phyloP scores from a whole-genome alignment of 2,888 invertebrate genomes.

The Hipparchia sbordonii region DNA sequence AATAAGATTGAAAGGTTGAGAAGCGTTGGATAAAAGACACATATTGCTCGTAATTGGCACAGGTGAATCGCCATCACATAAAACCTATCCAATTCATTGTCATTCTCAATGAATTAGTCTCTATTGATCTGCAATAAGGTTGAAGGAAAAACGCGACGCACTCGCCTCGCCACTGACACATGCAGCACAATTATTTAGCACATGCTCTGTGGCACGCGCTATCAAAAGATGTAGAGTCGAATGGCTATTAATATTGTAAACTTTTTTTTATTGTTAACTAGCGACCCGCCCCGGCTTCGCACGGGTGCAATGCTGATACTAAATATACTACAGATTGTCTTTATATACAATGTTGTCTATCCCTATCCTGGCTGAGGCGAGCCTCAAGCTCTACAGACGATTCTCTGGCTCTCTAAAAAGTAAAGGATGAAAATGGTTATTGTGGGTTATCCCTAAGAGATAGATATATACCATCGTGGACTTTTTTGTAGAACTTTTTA shows the following conservation, averaged over 20 bases:
- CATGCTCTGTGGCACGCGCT: conserved; percentile 63
- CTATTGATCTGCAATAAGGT: conserved; percentile 40
- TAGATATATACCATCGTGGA: too few species aligned
- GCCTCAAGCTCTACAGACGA: too few species aligned
- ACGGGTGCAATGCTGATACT: too few species aligned
- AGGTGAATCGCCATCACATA: conserved; percentile 48
- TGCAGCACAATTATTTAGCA: conserved; percentile 46
- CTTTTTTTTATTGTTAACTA: neutral
- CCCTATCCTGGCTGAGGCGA: too few species aligned
- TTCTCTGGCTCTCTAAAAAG: too few species aligned
- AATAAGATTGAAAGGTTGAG: neutral
- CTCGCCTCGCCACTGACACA: conserved; percentile 9
- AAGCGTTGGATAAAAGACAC: conserved; percentile 46
- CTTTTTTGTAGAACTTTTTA: too few species aligned
- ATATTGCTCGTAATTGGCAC: conserved; percentile 57
- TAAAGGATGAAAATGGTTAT: too few species aligned
- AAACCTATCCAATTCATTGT: conserved; percentile 21
- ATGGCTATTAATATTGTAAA: neutral
- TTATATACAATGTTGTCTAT: too few species aligned
- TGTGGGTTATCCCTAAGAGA: too few species aligned
- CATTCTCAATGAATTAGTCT: conserved; percentile 29
- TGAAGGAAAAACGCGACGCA: conserved; percentile 29
- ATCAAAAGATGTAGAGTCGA: conserved; percentile 33
- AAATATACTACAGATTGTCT: too few species aligned
- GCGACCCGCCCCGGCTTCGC: too few species aligned